Evolutionary conservation across 2,888 invertebrate genomes (phyloP).

Genomic region (Chouioia cunea): DNA sequence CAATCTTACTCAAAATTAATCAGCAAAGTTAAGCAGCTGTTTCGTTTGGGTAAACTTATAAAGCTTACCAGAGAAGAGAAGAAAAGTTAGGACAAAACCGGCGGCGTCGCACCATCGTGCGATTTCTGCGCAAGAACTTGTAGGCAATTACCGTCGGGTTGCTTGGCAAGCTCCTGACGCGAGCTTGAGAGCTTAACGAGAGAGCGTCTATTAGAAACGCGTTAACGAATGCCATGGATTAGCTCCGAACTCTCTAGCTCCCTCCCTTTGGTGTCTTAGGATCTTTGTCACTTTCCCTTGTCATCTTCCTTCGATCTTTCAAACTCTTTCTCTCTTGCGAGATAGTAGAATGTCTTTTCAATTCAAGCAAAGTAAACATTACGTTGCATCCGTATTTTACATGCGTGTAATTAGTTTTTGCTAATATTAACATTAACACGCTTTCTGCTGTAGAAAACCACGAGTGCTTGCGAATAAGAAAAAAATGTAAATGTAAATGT

Average conservation of each 20-base stretch:
- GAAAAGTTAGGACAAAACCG: constrained; percentile 19
- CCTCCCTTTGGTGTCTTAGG: constrained; percentile 4
- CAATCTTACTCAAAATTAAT: constrained; percentile 4
- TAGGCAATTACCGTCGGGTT: constrained; percentile 31
- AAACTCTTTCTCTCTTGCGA: constrained; percentile 6
- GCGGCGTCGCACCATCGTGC: too few relatives aligned
- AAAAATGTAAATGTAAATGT: background rate
- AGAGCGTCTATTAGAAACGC: constrained; percentile 63
- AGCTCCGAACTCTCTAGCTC: constrained; percentile 45
- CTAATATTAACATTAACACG: too few relatives aligned
- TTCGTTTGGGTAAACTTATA: constrained; percentile 12
- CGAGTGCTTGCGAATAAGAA: background rate
- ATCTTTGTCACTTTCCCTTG: constrained; percentile 43
- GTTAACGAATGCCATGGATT: constrained; percentile 65
- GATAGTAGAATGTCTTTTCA: background rate
- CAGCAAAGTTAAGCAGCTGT: constrained; percentile 3
- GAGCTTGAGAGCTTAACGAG: constrained; percentile 46
- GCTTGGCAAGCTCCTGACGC: constrained; percentile 17
- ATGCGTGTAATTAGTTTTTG: too few relatives aligned
- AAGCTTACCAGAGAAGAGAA: background rate
- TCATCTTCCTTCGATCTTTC: constrained; percentile 37
- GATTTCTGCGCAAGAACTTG: constrained; percentile 30
- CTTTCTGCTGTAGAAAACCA: constrained; percentile 10
- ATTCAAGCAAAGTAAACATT: background rate
- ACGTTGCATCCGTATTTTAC: too few relatives aligned